Evolutionary conservation across 2,113 vertebrate species (phyloP), one percentile per base, ranked within the genome.

Genomic region (Rallus limicola): DNA sequence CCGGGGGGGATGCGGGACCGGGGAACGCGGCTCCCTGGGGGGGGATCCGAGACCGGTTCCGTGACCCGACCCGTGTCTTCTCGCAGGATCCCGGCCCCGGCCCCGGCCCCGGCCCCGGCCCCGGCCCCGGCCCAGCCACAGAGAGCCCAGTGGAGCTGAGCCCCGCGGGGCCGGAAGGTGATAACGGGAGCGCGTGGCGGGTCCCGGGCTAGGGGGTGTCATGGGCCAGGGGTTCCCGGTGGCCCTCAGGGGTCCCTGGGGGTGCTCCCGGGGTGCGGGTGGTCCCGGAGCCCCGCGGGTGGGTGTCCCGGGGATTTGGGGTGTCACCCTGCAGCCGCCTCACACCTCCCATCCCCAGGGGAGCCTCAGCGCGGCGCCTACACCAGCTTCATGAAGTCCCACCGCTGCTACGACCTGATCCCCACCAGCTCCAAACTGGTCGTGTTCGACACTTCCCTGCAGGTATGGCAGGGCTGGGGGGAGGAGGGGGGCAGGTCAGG

Each of bases 361-460:
- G 98, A 99, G 85, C 94, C 98, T 67, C 98, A 98, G 96, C 92
- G 58, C 8, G 95, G 97, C 4, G 98, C 99, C 58, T 99, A 99
- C 96, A 99, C 99, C 5, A 88, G 98, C 95, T 99, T 99, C 96
- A 99, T 99, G 99, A 99, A 99, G 96, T 99, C 99, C 33, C 99
- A 99, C 86, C 98, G 99, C 71, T 99, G 99, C 97, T 99, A 99
- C 62, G 99, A 99, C 96, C 98, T 99, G 29, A 99, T 99, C 92
- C 99, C 99, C 60, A 99, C 99, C 82, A 99, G 99, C 96, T 99
- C 99, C 95, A 99, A 99, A 95, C 97, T 99, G 81, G 99, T 99
- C n/a, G 99, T 99, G 28, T 99, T 99, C 84, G 99, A 99, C 96
- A 99, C 99, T 1, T 99, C 99, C 62, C 98, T 99, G 76, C 99